Base-by-base conservation (phyloP, 2,797 vertebrate genomes). In the Sarcoramphus papa region DNA sequence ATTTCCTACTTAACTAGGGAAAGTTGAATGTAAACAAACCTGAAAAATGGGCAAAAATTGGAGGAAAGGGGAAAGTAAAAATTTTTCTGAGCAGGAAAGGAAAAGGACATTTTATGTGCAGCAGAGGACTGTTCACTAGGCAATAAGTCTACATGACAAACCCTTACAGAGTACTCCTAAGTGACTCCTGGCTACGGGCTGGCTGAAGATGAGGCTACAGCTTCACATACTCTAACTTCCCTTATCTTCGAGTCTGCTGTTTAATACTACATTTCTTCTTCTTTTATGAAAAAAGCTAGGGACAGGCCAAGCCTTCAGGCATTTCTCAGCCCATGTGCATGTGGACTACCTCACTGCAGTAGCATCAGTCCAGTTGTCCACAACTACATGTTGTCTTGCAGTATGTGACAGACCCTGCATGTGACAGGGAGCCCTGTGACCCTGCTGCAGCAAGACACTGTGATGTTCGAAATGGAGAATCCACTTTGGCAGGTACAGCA, bases 371-470 rank as follows among this genome's bases (percentile, higher is more conserved):
- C 48, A 8, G 16, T 2, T 70, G 47, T 37, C 19, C 57, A 37
- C 41, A 73, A 5, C 23, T 51, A 27, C 8, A 2, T 0, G 0
- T 23, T 47, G 22, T 11, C 41, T 54, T 51, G 53, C 45, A 41
- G 28, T 14, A 33, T 1, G 4, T 50, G 51, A 24, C 50, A 85
- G 24, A 60, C 11, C 18, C 20, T 47, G 9, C 31, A 3, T 23
- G 14, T 25, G 50, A 37, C 28, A 30, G 57, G 28, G 10, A 57
- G 20, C 7, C 28, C 78, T 24, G 22, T 47, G 22, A 65, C 22
- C 4, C n/a, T 60, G 15, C 13, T 45, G 27, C 47, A 51, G 20
- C 15, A 80, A 59, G 37, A 10, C 24, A 41, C 6, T 27, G 22
- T 40, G 22, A 22, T 30, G 13, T 47, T 54, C 5, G 8, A 67